These are phyloP conservation scores for Lasioglossum vierecki DNA, from an alignment of 2,888 invertebrate genomes.

Conservation along the genomic window DNA sequence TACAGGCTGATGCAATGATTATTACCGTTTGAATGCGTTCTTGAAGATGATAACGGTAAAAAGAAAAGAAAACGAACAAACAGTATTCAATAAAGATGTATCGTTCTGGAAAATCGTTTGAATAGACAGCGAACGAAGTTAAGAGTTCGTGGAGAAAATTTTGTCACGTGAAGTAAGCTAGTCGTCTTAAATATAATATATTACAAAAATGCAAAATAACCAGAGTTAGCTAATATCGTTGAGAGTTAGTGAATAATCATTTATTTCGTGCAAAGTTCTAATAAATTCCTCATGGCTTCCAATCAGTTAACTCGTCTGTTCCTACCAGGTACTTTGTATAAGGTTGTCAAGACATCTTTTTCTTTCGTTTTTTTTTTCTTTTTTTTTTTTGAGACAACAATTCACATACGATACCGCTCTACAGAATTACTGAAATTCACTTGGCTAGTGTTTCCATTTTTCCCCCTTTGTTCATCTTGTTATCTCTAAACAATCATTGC, in stretches of 20 bases:
- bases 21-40: not conserved
- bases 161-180: slow-evolving; percentile 48
- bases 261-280: slow-evolving; percentile 64
- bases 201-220: slow-evolving; percentile 61
- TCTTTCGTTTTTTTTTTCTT: slow-evolving; percentile 22
- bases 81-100: slow-evolving; percentile 1
- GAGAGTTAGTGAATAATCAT: slow-evolving; percentile 15
- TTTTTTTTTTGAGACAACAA: slow-evolving; percentile 59
- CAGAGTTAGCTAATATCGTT: slow-evolving; percentile 31
- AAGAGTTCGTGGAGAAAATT: slow-evolving; percentile 44
- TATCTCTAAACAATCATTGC: slow-evolving; percentile 58
- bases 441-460: slow-evolving; percentile 46
- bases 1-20: not conserved
- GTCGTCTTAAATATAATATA: slow-evolving; percentile 46
- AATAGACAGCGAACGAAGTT: slow-evolving; percentile 4
- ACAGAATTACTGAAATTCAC: slow-evolving; percentile 60
- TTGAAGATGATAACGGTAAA: not conserved
- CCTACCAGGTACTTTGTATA: slow-evolving; percentile 83
- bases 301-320: slow-evolving; percentile 78
- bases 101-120: not conserved
- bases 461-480: slow-evolving; percentile 42
- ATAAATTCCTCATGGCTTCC: slow-evolving; percentile 79
- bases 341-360: slow-evolving; percentile 69
- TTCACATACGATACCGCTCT: slow-evolving; percentile 62
- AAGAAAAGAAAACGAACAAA: not conserved